Base-by-base conservation (phyloP, 2,113 vertebrate species). In the Sinocyclocheilus grahami region DNA sequence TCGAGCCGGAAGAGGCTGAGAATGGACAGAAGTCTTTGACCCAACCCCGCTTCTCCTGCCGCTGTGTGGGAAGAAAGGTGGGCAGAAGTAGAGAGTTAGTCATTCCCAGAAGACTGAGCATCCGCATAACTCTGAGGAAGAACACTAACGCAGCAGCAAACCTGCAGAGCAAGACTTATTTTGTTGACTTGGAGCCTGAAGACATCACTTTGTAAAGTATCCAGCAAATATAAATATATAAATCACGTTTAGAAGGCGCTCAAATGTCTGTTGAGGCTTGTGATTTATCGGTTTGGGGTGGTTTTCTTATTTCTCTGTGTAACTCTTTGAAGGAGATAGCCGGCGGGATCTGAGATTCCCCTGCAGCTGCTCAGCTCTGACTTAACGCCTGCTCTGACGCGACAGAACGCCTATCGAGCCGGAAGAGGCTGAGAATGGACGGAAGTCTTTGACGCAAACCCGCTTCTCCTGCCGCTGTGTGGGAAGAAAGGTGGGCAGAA, bases 31-130 rank as follows among this genome's bases (percentile, higher is more conserved):
- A 10, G 58, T 62, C 22, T 62, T 20, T 14, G 22, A 62, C 58
- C 58, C 58, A n/a, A 62, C n/a, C 58, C 58, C 8, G 58, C 58
- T 60, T 60, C 7, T 60, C 2, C 58, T 22, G 55, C 12, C 20
- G 58, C 58, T 62, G 58, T 62, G 86, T 84, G 88, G 30, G 74
- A 69, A 42, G 58, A 39, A 67, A 85, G 77, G 85, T 89, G 86
- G 87, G 86, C n/a, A 83, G 90, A 89, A 87, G 80, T n/a, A 48
- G 65, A 87, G 83, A 75, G 86, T 86, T 89, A 88, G 82, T 89
- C 85, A 89, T 85, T 89, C 82, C 75, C 55, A 39, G 87, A 81
- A 46, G 83, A 87, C 69, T 20, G 58, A 79, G 60, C 33, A 76
- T 24, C 67, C 37, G 20, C 60, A 82, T 30, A 27, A 16, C 71